These are phyloP conservation scores for Lophotriccus pileatus DNA, from an alignment of 2,797 vertebrate genomes.

Conservation along the genomic window DNA sequence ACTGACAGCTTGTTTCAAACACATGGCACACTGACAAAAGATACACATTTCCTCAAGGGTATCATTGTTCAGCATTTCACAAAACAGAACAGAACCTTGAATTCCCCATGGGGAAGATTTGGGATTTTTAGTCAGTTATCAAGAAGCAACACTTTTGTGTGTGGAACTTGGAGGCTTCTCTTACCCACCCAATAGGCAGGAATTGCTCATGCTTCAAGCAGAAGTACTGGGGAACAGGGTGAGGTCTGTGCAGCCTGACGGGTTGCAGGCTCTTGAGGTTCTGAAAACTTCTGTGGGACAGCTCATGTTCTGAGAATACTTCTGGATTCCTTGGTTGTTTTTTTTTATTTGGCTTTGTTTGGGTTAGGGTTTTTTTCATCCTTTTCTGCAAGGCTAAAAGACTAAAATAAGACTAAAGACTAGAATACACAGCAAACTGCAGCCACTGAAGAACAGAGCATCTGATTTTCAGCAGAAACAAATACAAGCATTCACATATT, in stretches of 20 bases:
- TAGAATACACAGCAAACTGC: not conserved
- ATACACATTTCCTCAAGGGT: slow-evolving; percentile 19
- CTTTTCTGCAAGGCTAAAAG: not conserved
- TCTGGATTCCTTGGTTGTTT: fast-evolving
- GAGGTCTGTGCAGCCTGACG: not conserved
- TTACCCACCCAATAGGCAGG: not conserved
- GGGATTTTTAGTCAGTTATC: not conserved
- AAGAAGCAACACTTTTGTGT: not conserved
- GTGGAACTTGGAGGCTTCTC: not conserved
- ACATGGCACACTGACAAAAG: slow-evolving; percentile 20
- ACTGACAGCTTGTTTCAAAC: not conserved
- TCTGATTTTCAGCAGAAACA: not conserved
- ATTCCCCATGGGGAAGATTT: not conserved
- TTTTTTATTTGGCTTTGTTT: not conserved
- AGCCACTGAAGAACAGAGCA: not conserved
- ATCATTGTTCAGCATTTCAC: not conserved
- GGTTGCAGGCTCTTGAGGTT: not conserved
- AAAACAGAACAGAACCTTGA: slow-evolving; percentile 3
- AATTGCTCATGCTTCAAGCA: not conserved
- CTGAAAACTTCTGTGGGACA: not conserved
- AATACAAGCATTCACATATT: not conserved
- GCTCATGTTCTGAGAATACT: not conserved
- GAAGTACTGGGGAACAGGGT: not conserved
- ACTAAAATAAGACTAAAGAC: not conserved
- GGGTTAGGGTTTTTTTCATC: fast-evolving